phyloP scores from a whole-genome alignment of 2,888 invertebrate species.

The Bursaphelenchus okinawaensis region DNA sequence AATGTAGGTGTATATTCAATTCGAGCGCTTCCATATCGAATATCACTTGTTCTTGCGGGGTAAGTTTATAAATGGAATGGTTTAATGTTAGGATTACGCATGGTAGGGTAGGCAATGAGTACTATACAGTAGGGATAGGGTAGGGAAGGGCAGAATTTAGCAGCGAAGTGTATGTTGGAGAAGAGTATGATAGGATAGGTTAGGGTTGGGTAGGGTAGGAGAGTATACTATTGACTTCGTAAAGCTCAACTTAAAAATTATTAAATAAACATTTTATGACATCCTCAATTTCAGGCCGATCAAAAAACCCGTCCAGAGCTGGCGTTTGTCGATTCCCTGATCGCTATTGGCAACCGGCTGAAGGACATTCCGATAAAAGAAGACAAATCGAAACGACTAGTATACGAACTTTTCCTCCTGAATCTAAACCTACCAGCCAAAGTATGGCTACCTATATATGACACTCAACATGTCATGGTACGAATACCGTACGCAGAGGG shows the following conservation, averaged over 20 bases:
- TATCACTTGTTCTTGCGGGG: not conserved
- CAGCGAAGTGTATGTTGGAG: constrained; percentile 65
- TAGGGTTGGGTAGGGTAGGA: too few species aligned
- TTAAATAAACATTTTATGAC: not conserved
- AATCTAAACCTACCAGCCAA: constrained; percentile 94
- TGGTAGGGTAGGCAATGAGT: too few species aligned
- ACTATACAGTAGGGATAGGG: too few species aligned
- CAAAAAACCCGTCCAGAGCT: constrained; percentile 66
- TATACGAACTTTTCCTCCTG: constrained; percentile 84
- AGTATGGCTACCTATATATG: constrained; percentile 92
- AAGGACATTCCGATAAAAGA: constrained; percentile 79
- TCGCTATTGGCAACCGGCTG: constrained; percentile 77
- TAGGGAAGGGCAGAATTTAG: constrained; percentile 71
- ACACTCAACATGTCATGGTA: constrained; percentile 82
- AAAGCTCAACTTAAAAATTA: too few species aligned
- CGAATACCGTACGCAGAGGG: constrained; percentile 93
- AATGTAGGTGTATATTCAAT: constrained; percentile 68
- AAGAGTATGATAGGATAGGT: not conserved
- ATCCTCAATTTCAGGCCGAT: too few species aligned
- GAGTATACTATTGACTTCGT: too few species aligned
- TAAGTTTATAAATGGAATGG: too few species aligned
- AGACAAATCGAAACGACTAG: constrained; percentile 70
- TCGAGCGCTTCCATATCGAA: not conserved
- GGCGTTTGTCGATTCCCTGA: constrained; percentile 79
- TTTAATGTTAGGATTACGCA: too few species aligned